Conservation (phyloP, 2,113 vertebrate species). For the Calypte anna region DNA sequence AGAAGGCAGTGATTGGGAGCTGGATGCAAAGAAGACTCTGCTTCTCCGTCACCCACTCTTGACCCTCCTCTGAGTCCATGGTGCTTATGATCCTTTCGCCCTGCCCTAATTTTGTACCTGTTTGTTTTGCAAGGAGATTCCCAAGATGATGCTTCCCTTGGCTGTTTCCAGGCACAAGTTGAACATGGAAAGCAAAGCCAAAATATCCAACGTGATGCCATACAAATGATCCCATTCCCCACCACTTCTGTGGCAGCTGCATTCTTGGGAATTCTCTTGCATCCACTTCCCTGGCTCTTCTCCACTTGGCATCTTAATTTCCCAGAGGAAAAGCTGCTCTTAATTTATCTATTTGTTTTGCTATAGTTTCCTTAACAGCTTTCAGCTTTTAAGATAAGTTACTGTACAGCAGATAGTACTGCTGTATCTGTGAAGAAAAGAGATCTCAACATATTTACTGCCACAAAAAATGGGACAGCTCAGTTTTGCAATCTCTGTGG, state of each 20-base stretch:
- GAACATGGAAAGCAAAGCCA: not conserved
- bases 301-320: not conserved
- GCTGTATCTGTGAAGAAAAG: not conserved
- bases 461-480: not conserved
- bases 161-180: not conserved
- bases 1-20: not conserved
- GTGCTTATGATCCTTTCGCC: not conserved
- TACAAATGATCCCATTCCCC: not conserved
- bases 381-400: not conserved
- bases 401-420: not conserved
- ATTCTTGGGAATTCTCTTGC: not conserved
- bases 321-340: not conserved
- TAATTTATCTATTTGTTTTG: not conserved
- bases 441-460: not conserved
- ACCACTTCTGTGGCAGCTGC: rapidly evolving
- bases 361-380: not conserved
- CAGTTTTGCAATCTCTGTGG: rapidly evolving
- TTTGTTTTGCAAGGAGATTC: not conserved
- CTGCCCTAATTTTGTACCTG: not conserved
- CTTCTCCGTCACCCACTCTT: not conserved
- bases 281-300: not conserved
- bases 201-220: rapidly evolving
- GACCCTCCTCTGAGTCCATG: not conserved
- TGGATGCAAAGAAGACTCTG: not conserved
- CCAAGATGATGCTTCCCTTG: not conserved